Conservation (phyloP, 2,888 invertebrate genomes). For the Tenthredo notha region DNA sequence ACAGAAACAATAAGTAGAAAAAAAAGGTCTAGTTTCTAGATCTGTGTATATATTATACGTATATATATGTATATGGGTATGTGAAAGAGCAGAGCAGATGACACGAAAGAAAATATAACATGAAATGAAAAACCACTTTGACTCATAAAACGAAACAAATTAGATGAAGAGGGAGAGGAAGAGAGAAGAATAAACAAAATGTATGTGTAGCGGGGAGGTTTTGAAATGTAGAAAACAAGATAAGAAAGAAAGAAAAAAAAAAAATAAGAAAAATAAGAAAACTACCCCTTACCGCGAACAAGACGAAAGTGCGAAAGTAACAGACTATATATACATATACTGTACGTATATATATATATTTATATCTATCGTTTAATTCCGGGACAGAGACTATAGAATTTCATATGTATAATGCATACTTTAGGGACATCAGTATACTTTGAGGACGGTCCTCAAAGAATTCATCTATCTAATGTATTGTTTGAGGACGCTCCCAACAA, state of each 20-base stretch:
- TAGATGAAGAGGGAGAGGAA: not conserved
- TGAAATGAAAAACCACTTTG: not conserved
- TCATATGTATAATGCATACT: too few species aligned
- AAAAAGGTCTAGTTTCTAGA: not conserved
- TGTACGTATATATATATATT: not conserved
- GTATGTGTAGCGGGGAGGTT: not conserved
- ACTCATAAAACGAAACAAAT: not conserved
- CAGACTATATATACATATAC: not conserved
- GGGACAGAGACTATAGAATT: too few species aligned
- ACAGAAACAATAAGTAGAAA: too few species aligned
- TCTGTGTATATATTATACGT: not conserved
- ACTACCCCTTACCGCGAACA: not conserved
- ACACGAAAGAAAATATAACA: not conserved
- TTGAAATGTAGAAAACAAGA: not conserved
- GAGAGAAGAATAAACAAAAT: not conserved
- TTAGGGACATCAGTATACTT: too few species aligned
- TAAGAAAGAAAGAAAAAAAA: too few species aligned
- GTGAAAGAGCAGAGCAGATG: not conserved
- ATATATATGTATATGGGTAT: not conserved
- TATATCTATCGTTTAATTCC: too few species aligned
- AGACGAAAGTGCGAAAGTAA: constrained; percentile 4
- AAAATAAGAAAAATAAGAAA: not conserved
- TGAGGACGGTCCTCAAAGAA: too few species aligned
- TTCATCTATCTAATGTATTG: too few species aligned
- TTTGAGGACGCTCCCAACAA: too few species aligned